Evolutionary conservation across 2,113 vertebrate genomes (phyloP).

Genomic region (Vireo altiloquus): DNA sequence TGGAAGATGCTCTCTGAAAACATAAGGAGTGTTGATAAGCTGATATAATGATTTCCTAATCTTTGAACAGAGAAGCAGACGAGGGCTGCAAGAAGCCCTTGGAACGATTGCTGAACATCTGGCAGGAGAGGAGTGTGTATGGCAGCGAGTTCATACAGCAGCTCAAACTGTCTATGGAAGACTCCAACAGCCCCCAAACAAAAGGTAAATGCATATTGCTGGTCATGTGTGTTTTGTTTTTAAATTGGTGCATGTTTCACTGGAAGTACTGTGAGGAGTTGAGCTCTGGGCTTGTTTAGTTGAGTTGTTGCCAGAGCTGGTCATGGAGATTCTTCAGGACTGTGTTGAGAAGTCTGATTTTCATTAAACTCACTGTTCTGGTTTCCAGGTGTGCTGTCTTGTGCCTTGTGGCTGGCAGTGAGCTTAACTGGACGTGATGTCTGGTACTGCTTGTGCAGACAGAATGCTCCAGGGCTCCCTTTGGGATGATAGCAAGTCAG

Average conservation of each 20-base stretch:
- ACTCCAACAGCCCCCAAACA: conserved; percentile 89
- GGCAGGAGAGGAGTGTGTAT: conserved; percentile 95
- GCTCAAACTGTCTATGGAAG: conserved; percentile 92
- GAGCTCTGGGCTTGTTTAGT: background rate
- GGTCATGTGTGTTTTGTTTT: background rate
- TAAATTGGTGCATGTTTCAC: background rate
- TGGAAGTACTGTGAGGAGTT: background rate
- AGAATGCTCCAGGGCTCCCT: background rate
- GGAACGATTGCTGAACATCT: conserved; percentile 95
- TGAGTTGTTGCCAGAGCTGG: background rate
- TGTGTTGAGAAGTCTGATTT: background rate
- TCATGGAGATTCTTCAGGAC: background rate
- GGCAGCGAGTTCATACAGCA: conserved; percentile 95
- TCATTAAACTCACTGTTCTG: fast-evolving
- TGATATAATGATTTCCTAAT: conserved; percentile 35
- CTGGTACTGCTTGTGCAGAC: background rate
- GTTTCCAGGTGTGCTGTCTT: background rate
- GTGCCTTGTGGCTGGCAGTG: background rate
- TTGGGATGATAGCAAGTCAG: background rate
- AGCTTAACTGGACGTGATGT: background rate
- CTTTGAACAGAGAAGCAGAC: conserved; percentile 86
- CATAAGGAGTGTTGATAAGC: conserved; percentile 3
- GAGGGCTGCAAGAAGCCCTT: conserved; percentile 92
- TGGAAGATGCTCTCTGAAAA: background rate
- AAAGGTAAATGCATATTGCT: conserved; percentile 75